Conservation (phyloP, 2,888 invertebrate species). For the Cryptus armator region DNA sequence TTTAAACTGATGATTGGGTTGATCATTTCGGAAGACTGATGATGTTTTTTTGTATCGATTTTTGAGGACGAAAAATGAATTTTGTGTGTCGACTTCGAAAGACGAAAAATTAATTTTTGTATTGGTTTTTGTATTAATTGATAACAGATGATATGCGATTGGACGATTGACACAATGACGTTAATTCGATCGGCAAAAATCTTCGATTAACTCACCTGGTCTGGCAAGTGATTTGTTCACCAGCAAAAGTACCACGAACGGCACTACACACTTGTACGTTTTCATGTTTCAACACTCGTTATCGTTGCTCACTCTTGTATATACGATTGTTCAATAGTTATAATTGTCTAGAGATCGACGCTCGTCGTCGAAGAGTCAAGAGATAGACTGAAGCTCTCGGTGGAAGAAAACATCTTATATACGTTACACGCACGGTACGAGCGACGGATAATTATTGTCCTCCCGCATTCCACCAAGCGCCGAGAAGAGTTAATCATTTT, state of each 20-base stretch:
- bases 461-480: slow-evolving; percentile 33
- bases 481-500: slow-evolving; percentile 26
- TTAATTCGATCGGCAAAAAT: background rate
- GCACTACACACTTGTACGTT: slow-evolving; percentile 76
- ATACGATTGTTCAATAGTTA: slow-evolving; percentile 29
- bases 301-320: slow-evolving; percentile 37
- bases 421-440: slow-evolving; percentile 73
- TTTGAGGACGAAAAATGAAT: background rate
- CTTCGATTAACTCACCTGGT: slow-evolving; percentile 76
- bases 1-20: background rate
- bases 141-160: background rate
- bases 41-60: background rate
- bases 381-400: slow-evolving; percentile 78
- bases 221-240: slow-evolving; percentile 71
- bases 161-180: slow-evolving; percentile 14
- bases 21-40: background rate
- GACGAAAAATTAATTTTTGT: background rate
- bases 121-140: background rate
- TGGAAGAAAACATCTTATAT: slow-evolving; percentile 81
- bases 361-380: slow-evolving; percentile 75
- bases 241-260: slow-evolving; percentile 77
- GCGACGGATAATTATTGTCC: slow-evolving; percentile 77
- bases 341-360: slow-evolving; percentile 32
- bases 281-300: slow-evolving; percentile 72
- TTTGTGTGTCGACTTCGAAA: background rate